Conservation (phyloP, 2,888 invertebrate species). For the Cephus nigrinus region DNA sequence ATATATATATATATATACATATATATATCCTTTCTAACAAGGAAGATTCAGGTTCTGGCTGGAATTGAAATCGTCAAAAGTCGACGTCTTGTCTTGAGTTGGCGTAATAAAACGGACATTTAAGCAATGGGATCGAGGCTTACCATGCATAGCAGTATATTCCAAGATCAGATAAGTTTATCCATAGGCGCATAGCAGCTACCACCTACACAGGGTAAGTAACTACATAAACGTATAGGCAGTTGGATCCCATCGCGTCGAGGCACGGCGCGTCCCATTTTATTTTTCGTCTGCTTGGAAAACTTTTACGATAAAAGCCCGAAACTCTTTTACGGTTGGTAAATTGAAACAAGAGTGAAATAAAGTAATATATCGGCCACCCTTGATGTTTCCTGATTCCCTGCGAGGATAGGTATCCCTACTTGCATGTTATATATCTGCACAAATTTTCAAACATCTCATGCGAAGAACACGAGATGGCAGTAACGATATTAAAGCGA, state of each 20-base stretch:
- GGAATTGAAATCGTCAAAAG: background rate
- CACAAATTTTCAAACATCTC: background rate
- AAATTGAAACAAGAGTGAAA: slow-evolving; percentile 49
- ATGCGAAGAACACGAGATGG: background rate
- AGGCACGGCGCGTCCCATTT: background rate
- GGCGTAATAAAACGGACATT: background rate
- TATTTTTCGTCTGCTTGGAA: slow-evolving; percentile 16
- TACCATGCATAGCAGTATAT: background rate
- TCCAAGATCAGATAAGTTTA: background rate
- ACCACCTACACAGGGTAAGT: background rate
- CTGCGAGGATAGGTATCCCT: background rate
- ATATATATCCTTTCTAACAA: background rate
- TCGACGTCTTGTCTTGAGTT: background rate
- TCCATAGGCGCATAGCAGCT: background rate
- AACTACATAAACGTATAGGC: background rate
- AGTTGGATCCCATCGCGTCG: background rate
- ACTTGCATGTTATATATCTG: background rate
- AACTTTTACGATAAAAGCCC: slow-evolving; percentile 48
- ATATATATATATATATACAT: background rate
- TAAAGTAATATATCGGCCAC: slow-evolving; percentile 30
- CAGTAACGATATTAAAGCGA: background rate
- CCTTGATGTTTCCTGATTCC: background rate
- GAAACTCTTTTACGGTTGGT: slow-evolving; percentile 43
- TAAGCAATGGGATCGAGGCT: background rate
- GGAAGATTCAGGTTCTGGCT: background rate